Base-by-base conservation (phyloP, 2,888 invertebrate genomes). In the Bellardia bayeri region DNA sequence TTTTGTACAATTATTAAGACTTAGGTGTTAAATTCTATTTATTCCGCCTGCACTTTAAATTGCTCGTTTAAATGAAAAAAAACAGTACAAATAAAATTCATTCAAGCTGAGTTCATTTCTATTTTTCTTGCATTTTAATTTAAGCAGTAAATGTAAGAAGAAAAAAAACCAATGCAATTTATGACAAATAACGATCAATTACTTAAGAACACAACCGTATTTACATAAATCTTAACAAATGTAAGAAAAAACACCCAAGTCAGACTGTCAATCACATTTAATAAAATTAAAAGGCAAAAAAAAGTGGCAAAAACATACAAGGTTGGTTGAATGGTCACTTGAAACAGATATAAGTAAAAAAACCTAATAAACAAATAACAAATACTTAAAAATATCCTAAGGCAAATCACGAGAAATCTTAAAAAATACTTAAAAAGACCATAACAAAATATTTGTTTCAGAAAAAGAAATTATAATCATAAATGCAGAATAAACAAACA, bases 211-310 rank as follows among this genome's bases (percentile, higher is more conserved):
- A 68, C 72, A 85, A 68, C 16, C 72, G 23, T 49, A 80, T 85
- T 85, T 33, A 85, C 74, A 82, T 82, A 69, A 76, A 82, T 82
- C 69, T 54, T 61, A 40, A 82, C 23, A 68, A 74, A 40, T 72
- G 16, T 42, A 23, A 74, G 58, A 49, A 42, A 45, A 87, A 83
- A 81, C 71, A 66, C 83, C 80, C 63, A 75, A 74, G 33, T 64
- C 63, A 86, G 61, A 61, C 74, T 86, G 86, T 82, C 86, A 82
- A 79, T 79, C 86, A 82, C 68, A 61, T 45, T 40, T 30, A 51
- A 42, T 16, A 63, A 63, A 23, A 69, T 68, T 79, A 30, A 61
- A 61, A 61, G 49, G 75, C 5, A 33, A 9, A 16, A 9, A 16
- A 51, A 23, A 49, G 30, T 51, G 45, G 37, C 30, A 49, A 63